Evolutionary conservation across 1,140 invertebrate species (phyloP), one percentile per base, ranked within the genome.

Genomic region (Pogonomyrmex barbatus): DNA sequence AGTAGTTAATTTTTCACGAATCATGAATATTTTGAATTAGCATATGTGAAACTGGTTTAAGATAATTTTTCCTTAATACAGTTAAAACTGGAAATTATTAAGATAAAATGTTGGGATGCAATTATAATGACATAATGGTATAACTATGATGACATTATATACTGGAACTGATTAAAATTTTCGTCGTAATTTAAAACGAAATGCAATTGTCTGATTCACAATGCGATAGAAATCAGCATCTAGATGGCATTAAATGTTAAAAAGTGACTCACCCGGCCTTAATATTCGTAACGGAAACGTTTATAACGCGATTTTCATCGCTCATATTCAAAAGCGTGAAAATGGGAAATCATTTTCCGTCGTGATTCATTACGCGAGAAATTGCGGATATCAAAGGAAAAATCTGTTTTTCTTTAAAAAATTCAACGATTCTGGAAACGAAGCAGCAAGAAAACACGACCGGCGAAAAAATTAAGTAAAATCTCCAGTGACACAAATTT

Each of bases 11-110:
- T 65, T 4, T 12, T 47, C 24, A 8, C 50, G 9, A 79, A 58
- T 73, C 10, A 36, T 47, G 5, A 67, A 67, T 81, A 14, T 67
- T 36, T 67, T 14, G 8, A 36, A 79, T 54, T 56, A 56, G 12
- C 45, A 39, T 0, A 12, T 3, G 12, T 33, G 2, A 30, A 39
- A 45, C 12, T 45, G 17, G 4, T 71, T 81, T 8, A 54, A 4
- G 8, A 24, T 36, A 42, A 81, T 56, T 81, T 56, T 24, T 12
- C 50, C 4, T 70, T 81, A 81, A 81, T 56, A 24, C 9, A n/a
- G 5, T 81, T 70, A 58, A 81, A 81, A 2, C 3, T 4, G 14
- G 8, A 4, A 56, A 70, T 81, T 81, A 70, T 30, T 70, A 36
- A 70, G 65, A 33, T 30, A 65, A 14, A 45, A 62, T 42, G 30